These are phyloP conservation scores for Anneissia japonica DNA, from an alignment of 35 echinoderm and acorn worm genomes.

Conservation along the genomic window DNA sequence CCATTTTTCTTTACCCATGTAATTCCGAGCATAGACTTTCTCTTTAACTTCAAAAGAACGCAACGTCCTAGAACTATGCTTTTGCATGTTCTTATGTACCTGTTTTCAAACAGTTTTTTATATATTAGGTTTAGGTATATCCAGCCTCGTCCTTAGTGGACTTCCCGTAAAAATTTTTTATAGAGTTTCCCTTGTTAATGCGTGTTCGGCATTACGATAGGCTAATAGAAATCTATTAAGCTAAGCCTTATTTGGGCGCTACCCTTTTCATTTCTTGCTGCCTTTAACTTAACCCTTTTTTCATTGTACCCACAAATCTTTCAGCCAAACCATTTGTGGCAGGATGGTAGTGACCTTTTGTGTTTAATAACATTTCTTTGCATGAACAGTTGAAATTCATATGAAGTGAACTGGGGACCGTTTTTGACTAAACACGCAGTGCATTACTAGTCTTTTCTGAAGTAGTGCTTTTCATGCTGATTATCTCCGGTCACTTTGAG, in stretches of 20 bases:
- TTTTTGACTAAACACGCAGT: conserved; percentile 43
- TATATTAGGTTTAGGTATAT: no score
- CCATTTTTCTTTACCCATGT: no score
- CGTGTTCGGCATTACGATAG: background rate
- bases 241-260: background rate
- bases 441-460: no score
- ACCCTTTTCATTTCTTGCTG: conserved; percentile 1
- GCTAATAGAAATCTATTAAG: conserved; percentile 9
- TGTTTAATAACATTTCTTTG: conserved; percentile 29
- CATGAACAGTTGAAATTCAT: conserved; percentile 33
- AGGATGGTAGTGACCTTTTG: conserved; percentile 4
- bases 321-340: conserved; percentile 38
- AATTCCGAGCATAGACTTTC: no score
- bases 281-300: conserved; percentile 15
- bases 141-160: no score
- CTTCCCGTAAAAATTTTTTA: no score
- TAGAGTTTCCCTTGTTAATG: background rate
- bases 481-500: conserved; percentile 44
- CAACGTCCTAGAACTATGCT: no score
- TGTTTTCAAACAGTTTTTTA: no score
- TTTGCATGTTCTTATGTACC: no score
- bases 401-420: conserved; percentile 45
- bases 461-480: conserved; percentile 22
- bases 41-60: no score
- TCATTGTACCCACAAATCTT: conserved; percentile 38